phyloP scores from a whole-genome alignment of 2,113 vertebrate species.

The Oncorhynchus kisutch region DNA sequence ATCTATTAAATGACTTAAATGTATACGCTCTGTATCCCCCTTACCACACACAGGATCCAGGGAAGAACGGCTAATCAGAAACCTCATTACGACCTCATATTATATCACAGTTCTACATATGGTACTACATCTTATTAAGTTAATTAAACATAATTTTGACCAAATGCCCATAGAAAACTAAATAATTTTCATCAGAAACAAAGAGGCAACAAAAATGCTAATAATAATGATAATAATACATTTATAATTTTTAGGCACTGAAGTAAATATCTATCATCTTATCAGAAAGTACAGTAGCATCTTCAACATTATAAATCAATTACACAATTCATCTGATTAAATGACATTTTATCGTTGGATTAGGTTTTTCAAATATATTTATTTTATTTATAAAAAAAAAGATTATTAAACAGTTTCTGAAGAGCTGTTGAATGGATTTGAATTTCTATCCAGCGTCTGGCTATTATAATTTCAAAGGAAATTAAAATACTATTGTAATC shows the following conservation, averaged over 20 bases:
- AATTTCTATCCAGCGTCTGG: conserved; percentile 6
- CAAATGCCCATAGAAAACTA: no score
- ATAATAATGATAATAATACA: neutral
- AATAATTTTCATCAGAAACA: no score
- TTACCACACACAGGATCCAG: neutral
- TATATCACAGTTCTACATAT: no score
- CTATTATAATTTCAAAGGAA: conserved; percentile 33
- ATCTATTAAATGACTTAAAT: no score
- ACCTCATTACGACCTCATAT: no score
- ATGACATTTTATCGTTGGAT: no score
- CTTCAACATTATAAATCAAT: neutral
- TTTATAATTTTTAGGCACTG: neutral
- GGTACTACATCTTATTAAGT: no score
- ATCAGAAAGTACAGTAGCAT: neutral
- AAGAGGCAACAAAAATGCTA: neutral
- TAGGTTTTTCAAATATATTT: no score
- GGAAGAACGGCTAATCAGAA: neutral
- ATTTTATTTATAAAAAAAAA: neutral
- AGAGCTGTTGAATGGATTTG: conserved; percentile 12
- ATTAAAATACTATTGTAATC: conserved; percentile 26
- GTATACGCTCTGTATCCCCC: no score
- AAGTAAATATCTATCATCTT: neutral
- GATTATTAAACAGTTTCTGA: neutral
- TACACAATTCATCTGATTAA: neutral
- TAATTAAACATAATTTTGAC: no score